Evolutionary conservation across 1,140 invertebrate genomes (phyloP).

Genomic region (Paraescarpia echinospica): DNA sequence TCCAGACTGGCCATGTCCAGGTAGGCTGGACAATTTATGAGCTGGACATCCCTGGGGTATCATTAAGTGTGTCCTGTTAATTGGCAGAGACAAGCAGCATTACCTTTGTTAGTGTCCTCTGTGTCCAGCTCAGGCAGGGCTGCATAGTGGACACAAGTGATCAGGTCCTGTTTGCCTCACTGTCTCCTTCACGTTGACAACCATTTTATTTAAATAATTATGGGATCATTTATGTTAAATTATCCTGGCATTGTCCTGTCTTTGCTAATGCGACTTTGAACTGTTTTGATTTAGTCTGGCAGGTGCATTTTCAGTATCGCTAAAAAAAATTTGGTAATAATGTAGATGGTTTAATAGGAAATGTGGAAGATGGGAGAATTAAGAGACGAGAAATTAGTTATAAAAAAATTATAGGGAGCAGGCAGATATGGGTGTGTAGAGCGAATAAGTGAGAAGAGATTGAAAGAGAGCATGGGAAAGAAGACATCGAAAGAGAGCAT

Average conservation of each 20-base stretch:
- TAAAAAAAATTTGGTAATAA: too few relatives aligned
- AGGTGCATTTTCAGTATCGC: neutral
- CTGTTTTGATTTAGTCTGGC: neutral
- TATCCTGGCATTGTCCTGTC: neutral
- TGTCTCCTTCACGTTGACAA: neutral
- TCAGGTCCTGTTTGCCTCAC: neutral
- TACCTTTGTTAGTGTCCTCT: neutral
- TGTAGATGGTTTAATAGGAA: neutral
- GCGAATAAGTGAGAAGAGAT: too few relatives aligned
- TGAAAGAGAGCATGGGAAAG: too few relatives aligned
- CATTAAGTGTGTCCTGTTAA: neutral
- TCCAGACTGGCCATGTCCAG: neutral
- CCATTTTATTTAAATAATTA: neutral
- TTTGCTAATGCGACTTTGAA: neutral
- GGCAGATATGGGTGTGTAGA: too few relatives aligned
- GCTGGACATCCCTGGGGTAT: neutral
- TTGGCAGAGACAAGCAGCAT: conserved; percentile 3
- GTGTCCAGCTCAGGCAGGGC: neutral
- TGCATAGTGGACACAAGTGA: neutral
- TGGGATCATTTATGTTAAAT: neutral
- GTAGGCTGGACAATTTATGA: neutral
- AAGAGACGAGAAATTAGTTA: too few relatives aligned
- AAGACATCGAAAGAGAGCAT: too few relatives aligned
- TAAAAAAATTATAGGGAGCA: too few relatives aligned
- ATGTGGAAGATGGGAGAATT: neutral